phyloP scores from a whole-genome alignment of 2,888 invertebrate genomes.

The Drosophila cracens region DNA sequence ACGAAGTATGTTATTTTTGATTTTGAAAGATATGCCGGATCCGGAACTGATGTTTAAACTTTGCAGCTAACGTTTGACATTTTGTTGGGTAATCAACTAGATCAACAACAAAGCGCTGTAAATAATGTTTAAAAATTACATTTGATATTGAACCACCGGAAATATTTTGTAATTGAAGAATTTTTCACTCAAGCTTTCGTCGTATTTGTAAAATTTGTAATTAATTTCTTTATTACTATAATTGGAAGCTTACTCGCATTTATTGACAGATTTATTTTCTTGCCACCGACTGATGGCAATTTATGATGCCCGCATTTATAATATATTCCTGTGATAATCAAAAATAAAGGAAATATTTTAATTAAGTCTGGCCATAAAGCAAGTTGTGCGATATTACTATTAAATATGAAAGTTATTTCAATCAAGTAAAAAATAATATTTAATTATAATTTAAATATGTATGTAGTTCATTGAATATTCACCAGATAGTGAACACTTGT shows the following conservation, averaged over 20 bases:
- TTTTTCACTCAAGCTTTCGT: conserved; percentile 1
- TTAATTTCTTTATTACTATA: conserved; percentile 69
- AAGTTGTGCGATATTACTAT: neutral
- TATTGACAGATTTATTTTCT: conserved; percentile 55
- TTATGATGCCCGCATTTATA: conserved; percentile 41
- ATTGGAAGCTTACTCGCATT: conserved; percentile 34
- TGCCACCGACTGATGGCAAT: conserved; percentile 25
- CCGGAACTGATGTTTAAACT: neutral
- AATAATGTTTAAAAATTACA: neutral
- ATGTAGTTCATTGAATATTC: neutral
- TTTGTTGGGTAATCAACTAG: conserved; percentile 15
- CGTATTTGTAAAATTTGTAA: conserved; percentile 42
- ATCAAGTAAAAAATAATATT: neutral
- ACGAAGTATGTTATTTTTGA: conserved; percentile 47
- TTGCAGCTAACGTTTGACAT: neutral
- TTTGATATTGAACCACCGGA: neutral
- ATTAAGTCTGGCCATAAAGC: conserved; percentile 36
- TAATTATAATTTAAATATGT: neutral
- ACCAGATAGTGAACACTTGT: conserved; percentile 8
- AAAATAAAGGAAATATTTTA: conserved; percentile 40
- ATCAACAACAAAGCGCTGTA: neutral
- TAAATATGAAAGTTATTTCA: neutral
- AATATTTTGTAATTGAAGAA: conserved; percentile 13
- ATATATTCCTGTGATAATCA: conserved; percentile 26
- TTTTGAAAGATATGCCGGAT: neutral